Conservation (phyloP, 2,113 vertebrate species). For the Hystrix brachyura region DNA sequence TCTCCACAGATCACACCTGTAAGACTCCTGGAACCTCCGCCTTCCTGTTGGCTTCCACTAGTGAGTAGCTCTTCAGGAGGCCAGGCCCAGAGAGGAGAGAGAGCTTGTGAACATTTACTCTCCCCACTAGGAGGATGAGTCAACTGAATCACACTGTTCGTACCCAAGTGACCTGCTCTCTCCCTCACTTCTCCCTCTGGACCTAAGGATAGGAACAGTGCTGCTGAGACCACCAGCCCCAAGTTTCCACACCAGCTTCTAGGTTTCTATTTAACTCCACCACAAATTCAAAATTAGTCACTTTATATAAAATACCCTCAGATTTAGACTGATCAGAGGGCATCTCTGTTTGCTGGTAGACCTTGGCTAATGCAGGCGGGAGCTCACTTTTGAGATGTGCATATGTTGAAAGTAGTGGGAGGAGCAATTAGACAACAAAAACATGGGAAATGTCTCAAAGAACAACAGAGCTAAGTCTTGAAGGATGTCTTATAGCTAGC, state of each 20-base stretch:
- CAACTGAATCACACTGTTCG: not conserved
- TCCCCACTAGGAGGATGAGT: not conserved
- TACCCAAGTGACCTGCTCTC: not conserved
- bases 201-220: not conserved
- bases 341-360: slow-evolving; percentile 14
- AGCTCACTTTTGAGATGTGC: not conserved
- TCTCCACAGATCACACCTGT: not conserved
- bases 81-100: not conserved
- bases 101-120: not conserved
- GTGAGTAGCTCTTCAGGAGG: not conserved
- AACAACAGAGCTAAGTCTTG: not conserved
- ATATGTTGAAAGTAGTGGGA: not conserved
- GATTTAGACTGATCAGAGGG: not conserved
- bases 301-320: not conserved
- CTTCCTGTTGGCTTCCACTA: not conserved
- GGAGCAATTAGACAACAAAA: not conserved
- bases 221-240: not conserved
- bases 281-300: not conserved
- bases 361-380: not conserved
- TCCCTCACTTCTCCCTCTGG: not conserved
- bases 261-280: not conserved
- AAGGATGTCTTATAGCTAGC: not conserved
- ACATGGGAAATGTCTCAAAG: not conserved
- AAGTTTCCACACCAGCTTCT: not conserved
- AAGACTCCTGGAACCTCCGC: not conserved